Evolutionary conservation across 2,888 invertebrate species (phyloP).

Genomic region (Melanostoma scalare): DNA sequence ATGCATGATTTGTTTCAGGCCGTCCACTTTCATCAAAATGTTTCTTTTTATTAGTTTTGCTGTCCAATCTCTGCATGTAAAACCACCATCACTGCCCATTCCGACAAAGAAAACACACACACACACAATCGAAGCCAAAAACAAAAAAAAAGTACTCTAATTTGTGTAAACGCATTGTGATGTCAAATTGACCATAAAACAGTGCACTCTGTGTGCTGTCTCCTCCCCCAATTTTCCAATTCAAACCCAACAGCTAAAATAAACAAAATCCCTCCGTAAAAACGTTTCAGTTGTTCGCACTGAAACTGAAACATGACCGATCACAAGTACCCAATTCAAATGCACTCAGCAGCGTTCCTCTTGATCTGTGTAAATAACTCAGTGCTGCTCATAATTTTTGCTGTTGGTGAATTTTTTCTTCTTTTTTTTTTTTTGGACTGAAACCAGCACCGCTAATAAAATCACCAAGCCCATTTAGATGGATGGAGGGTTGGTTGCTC

Average conservation of each 20-base stretch:
- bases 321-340: conserved; percentile 27
- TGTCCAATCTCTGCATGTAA: too few relatives aligned
- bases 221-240: conserved; percentile 4
- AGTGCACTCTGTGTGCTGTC: background rate
- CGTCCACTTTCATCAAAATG: too few relatives aligned
- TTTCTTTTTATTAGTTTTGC: too few relatives aligned
- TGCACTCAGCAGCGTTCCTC: conserved; percentile 18
- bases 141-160: too few relatives aligned
- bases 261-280: conserved; percentile 18
- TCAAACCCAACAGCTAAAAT: conserved; percentile 2
- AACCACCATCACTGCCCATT: too few relatives aligned
- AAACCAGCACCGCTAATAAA: conserved; percentile 23
- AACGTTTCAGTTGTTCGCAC: too few relatives aligned
- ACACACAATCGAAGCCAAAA: too few relatives aligned
- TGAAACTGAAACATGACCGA: conserved; percentile 45
- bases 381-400: conserved; percentile 29
- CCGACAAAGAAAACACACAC: too few relatives aligned
- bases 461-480: conserved; percentile 27
- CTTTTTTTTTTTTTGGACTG: conserved; percentile 19
- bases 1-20: too few relatives aligned
- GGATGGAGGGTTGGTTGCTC: background rate
- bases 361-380: conserved; percentile 51
- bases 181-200: conserved; percentile 64
- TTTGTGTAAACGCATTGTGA: conserved; percentile 44
- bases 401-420: too few relatives aligned